Percentiles rank a stretch among this genome's conserved stretches.
phyloP scores from a whole-genome alignment of 2,888 invertebrate species.

The Monoplex corrugatus region DNA sequence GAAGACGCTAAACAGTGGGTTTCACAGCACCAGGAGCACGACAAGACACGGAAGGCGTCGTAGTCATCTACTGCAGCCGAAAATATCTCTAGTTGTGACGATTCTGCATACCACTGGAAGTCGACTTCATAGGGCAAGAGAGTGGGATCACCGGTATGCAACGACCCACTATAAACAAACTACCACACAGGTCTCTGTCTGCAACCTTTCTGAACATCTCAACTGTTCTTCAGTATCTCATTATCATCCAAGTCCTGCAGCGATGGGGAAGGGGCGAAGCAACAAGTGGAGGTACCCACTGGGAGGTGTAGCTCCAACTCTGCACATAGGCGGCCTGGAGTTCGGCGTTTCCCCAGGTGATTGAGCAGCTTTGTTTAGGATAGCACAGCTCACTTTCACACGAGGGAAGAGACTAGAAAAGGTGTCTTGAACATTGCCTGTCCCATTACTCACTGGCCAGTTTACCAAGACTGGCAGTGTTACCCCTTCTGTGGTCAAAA shows the following conservation, averaged over 20 bases:
- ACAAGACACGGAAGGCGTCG: slow-evolving; percentile 10
- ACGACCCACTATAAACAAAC: slow-evolving; percentile 17
- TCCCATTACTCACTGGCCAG: neutral
- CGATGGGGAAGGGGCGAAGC: slow-evolving; percentile 28
- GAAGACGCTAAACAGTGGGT: too few relatives aligned
- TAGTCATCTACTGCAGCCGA: slow-evolving; percentile 31
- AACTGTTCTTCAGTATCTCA: too few relatives aligned
- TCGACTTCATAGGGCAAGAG: slow-evolving; percentile 19
- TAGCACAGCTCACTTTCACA: neutral
- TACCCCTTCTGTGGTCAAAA: neutral
- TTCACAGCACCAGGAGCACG: too few relatives aligned
- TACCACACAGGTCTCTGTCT: neutral
- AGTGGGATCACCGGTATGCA: slow-evolving; percentile 26
- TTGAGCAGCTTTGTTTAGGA: slow-evolving; percentile 28
- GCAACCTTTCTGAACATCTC: too few relatives aligned
- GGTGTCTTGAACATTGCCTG: too few relatives aligned
- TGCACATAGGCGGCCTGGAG: slow-evolving; percentile 6
- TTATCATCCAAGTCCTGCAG: neutral
- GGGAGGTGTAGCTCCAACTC: slow-evolving; percentile 15
- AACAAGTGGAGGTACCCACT: slow-evolving; percentile 32
- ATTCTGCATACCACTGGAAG: slow-evolving; percentile 2
- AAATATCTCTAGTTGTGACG: neutral
- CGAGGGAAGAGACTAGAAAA: too few relatives aligned
- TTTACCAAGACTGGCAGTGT: neutral
- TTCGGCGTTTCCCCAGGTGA: neutral